Base-by-base conservation (phyloP, 2,888 invertebrate genomes). In the Mesorhabditis sp. region DNA sequence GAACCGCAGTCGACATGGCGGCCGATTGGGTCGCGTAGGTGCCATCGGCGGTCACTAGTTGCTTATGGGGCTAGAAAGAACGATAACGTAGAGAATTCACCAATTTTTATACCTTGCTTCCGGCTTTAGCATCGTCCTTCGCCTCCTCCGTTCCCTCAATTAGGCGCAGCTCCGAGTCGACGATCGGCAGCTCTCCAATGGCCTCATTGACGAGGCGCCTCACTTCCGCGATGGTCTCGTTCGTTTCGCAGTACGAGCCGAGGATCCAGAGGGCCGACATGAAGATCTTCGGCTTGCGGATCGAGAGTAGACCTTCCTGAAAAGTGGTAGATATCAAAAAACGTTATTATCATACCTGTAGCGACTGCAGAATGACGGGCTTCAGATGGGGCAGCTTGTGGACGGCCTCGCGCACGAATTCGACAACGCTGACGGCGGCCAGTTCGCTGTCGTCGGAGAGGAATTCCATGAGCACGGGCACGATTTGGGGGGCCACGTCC, bases 11-110 rank as follows among this genome's bases (percentile, higher is more conserved):
- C 0, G 81, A 76, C 3, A 83, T 81, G 85, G 97, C 95, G 62
- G 95, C 96, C 76, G 95, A 95, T 88, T 99, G 97, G 4, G 95
- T 92, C 43, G 97, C 98, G 87, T 99, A 99, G 0, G 97, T 96
- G 41, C 98, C 98, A 89, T 99, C 98, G 50, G 97, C 96, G 65
- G 98, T 98, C 62, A 98, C 95, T 72, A 93, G 88, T 81, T 91
- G 92, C 45, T 91, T 50, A 13, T 50, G 89, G 3, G 88, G 86
- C 68, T 78, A 50, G 63, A 41, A 64, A 50, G 44, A n/a, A 50
- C 13, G 65, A 58, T 64, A 67, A 43, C 43, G 10, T 50, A n/a
- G 7, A 50, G 45, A 50, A 13, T 13, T 13, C 10, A 7, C 50
- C 10, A 13, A 7, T 50, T 50, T 13, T 4, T 5, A n/a, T 2